Evolutionary conservation across 2,797 vertebrate genomes (phyloP).

Genomic region (Acipenser ruthenus): DNA sequence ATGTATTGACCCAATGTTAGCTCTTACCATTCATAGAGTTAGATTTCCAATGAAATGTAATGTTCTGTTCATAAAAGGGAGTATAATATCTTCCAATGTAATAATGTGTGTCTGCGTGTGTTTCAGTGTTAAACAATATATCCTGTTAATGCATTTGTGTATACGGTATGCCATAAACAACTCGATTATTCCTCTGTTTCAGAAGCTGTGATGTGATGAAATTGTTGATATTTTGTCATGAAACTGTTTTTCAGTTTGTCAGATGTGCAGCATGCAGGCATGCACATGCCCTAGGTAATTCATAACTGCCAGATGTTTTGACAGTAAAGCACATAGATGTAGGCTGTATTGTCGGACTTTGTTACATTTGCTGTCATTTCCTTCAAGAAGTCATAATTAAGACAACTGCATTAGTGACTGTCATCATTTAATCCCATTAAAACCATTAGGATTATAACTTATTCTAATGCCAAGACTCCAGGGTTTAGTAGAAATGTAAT

Average conservation of each 20-base stretch:
- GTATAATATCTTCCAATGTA: too few relatives aligned
- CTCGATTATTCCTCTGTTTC: too few relatives aligned
- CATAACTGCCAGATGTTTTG: constrained; percentile 58
- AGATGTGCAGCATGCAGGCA: neutral
- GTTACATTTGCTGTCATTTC: constrained; percentile 61
- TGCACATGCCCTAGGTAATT: constrained; percentile 36
- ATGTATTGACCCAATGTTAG: too few relatives aligned
- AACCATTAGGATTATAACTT: constrained; percentile 22
- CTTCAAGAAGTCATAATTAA: constrained; percentile 65
- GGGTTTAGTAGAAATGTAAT: constrained; percentile 15
- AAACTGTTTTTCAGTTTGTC: neutral
- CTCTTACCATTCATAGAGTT: too few relatives aligned
- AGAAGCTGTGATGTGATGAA: too few relatives aligned
- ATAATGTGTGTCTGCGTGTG: too few relatives aligned
- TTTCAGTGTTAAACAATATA: too few relatives aligned
- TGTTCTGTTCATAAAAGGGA: too few relatives aligned
- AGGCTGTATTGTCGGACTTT: constrained; percentile 67
- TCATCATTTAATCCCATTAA: constrained; percentile 42
- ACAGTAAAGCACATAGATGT: constrained; percentile 62
- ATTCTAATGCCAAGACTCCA: constrained; percentile 9
- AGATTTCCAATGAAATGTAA: too few relatives aligned
- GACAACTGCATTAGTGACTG: constrained; percentile 37
- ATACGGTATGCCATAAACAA: too few relatives aligned
- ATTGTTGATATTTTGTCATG: too few relatives aligned
- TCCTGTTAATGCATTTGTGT: too few relatives aligned